Percentiles rank a stretch among this genome's conserved stretches.
Evolutionary conservation across 2,888 invertebrate genomes (phyloP).

Genomic region (Stenodera caucasica): DNA sequence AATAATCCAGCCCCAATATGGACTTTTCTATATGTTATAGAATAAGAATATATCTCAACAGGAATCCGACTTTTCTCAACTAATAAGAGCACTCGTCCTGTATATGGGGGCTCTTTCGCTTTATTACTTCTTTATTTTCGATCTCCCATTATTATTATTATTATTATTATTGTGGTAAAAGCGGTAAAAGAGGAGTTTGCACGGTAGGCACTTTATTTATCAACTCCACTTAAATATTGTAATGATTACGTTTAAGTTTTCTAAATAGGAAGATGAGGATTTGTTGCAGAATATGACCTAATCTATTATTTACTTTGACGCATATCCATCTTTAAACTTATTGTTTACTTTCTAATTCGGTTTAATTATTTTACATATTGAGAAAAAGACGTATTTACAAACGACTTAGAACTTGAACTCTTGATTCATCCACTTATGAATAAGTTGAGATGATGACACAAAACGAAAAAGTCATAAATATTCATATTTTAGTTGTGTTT

Average conservation of each 20-base stretch:
- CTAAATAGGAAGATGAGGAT: no score
- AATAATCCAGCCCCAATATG: constrained; percentile 6
- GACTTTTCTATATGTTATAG: no score
- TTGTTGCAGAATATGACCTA: no score
- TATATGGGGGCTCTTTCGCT: no score
- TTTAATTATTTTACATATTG: background rate
- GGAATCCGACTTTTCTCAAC: constrained; percentile 9
- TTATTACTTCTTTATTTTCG: background rate
- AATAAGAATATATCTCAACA: constrained; percentile 5
- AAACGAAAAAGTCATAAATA: background rate
- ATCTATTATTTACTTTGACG: constrained; percentile 1
- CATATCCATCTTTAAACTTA: background rate
- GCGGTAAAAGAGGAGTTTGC: background rate
- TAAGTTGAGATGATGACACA: background rate
- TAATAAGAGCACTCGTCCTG: constrained; percentile 8
- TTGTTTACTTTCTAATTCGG: background rate
- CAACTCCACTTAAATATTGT: background rate
- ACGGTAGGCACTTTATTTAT: no score
- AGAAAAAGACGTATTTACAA: background rate
- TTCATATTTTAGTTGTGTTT: background rate
- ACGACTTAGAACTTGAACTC: background rate
- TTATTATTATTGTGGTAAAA: background rate
- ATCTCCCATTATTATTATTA: no score
- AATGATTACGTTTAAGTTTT: no score
- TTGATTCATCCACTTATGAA: background rate